These are phyloP conservation scores for Scatophagus argus DNA, from an alignment of 2,113 vertebrate genomes.

Conservation along the genomic window DNA sequence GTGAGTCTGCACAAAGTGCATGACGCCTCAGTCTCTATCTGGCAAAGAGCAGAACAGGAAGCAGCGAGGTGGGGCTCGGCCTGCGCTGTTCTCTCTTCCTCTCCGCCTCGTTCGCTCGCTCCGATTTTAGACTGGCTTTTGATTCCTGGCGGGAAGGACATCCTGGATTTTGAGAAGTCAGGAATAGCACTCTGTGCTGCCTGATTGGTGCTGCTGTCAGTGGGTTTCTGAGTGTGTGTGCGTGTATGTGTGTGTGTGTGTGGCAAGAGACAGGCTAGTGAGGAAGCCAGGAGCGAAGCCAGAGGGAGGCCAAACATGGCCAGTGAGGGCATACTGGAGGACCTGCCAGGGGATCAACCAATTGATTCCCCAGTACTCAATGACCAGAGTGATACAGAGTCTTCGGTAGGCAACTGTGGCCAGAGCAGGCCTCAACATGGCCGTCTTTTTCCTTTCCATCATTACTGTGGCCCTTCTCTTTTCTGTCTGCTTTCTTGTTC, in stretches of 20 bases:
- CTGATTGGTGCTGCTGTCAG: slow-evolving; percentile 43
- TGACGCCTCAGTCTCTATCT: slow-evolving; percentile 70
- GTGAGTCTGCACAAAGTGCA: slow-evolving; percentile 60
- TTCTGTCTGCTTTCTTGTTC: slow-evolving; percentile 67
- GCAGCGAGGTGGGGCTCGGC: slow-evolving; percentile 69
- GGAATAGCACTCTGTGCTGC: slow-evolving; percentile 42
- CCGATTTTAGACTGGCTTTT: slow-evolving; percentile 59
- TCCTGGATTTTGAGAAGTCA: slow-evolving; percentile 71
- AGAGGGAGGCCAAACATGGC: slow-evolving; percentile 68
- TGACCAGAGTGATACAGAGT: slow-evolving; percentile 70
- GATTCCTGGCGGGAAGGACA: slow-evolving; percentile 73
- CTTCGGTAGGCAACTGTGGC: slow-evolving; percentile 66
- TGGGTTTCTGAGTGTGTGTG: slow-evolving; percentile 21
- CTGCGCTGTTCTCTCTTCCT: slow-evolving; percentile 67
- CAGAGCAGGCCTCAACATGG: slow-evolving; percentile 35
- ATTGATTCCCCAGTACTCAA: slow-evolving; percentile 27
- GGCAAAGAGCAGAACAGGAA: slow-evolving; percentile 80
- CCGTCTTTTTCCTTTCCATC: slow-evolving; percentile 19
- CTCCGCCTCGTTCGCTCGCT: slow-evolving; percentile 63
- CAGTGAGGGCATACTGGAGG: slow-evolving; percentile 67
- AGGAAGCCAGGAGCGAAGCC: slow-evolving; percentile 10
- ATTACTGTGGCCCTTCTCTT: slow-evolving; percentile 41
- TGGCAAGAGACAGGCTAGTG: neutral
- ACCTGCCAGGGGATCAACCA: slow-evolving; percentile 53
- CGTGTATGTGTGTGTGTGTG: slow-evolving; percentile 26